Evolutionary conservation across 2,888 invertebrate species (phyloP).

Genomic region (Molanna angustata): DNA sequence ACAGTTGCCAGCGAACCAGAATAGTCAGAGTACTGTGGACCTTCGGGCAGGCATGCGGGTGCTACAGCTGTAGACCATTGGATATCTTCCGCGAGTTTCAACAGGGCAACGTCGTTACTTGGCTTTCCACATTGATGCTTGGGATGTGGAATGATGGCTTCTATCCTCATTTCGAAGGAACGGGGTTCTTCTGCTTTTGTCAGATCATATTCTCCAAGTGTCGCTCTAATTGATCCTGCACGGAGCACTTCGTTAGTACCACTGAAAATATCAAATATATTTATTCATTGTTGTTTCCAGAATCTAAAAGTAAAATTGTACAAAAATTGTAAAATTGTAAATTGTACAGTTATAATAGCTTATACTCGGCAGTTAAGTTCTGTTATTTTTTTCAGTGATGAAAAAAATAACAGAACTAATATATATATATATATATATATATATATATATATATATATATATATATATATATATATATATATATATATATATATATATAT

Average conservation of each 20-base stretch:
- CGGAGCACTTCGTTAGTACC: constrained; percentile 63
- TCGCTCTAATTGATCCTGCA: constrained; percentile 63
- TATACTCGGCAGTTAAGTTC: no score
- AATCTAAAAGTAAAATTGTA: no score
- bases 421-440: no score
- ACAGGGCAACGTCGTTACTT: constrained; percentile 69
- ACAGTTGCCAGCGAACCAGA: constrained; percentile 64
- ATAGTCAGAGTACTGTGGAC: constrained; percentile 49
- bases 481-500: no score
- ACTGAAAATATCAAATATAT: no score
- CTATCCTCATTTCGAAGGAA: constrained; percentile 47
- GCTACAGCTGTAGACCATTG: constrained; percentile 66
- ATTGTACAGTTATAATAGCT: no score
- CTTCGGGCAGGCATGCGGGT: constrained; percentile 74
- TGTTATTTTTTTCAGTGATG: no score
- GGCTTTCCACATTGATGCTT: constrained; percentile 64
- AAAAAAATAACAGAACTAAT: no score
- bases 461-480: no score
- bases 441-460: no score
- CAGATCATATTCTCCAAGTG: constrained; percentile 70
- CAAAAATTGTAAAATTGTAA: no score
- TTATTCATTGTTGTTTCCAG: no score
- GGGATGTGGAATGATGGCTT: constrained; percentile 68
- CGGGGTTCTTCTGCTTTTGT: constrained; percentile 52
- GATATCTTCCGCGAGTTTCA: constrained; percentile 64